phyloP scores from a whole-genome alignment of 2,888 invertebrate genomes.

The Cancer borealis region DNA sequence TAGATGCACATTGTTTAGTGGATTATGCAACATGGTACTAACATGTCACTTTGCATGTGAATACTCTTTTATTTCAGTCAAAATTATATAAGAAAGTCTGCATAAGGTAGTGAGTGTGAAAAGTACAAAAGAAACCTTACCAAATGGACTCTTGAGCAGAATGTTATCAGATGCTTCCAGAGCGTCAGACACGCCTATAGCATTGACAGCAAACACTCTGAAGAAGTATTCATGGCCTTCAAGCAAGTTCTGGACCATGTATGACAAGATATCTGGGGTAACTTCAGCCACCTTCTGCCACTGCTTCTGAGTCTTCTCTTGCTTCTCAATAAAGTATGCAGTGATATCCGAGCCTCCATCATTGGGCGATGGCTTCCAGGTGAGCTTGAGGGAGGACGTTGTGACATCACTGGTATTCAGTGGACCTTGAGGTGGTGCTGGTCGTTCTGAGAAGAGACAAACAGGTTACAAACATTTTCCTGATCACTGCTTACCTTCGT shows the following conservation, averaged over 20 bases:
- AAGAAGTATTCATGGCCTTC: slow-evolving; percentile 92
- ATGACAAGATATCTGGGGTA: slow-evolving; percentile 85
- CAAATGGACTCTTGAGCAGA: slow-evolving; percentile 87
- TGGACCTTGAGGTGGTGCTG: slow-evolving; percentile 87
- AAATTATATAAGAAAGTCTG: background rate
- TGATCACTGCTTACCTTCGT: background rate
- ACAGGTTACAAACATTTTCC: background rate
- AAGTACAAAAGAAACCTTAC: slow-evolving; percentile 81
- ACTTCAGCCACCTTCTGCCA: slow-evolving; percentile 90
- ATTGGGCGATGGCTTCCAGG: slow-evolving; percentile 90
- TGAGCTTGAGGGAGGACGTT: slow-evolving; percentile 87
- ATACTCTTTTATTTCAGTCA: background rate
- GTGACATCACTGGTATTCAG: slow-evolving; percentile 87
- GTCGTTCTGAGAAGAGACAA: slow-evolving; percentile 84
- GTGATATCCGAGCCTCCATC: slow-evolving; percentile 90
- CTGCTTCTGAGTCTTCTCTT: slow-evolving; percentile 85
- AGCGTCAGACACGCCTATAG: slow-evolving; percentile 90
- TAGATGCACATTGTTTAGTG: slow-evolving; percentile 56
- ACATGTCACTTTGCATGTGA: background rate
- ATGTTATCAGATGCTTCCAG: slow-evolving; percentile 87
- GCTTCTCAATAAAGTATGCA: slow-evolving; percentile 90
- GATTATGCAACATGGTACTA: background rate
- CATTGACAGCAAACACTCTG: slow-evolving; percentile 91
- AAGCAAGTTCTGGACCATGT: slow-evolving; percentile 87
- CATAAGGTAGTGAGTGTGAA: background rate